phyloP scores from a whole-genome alignment of 1,140 invertebrate species.

The Drosophila santomea region DNA sequence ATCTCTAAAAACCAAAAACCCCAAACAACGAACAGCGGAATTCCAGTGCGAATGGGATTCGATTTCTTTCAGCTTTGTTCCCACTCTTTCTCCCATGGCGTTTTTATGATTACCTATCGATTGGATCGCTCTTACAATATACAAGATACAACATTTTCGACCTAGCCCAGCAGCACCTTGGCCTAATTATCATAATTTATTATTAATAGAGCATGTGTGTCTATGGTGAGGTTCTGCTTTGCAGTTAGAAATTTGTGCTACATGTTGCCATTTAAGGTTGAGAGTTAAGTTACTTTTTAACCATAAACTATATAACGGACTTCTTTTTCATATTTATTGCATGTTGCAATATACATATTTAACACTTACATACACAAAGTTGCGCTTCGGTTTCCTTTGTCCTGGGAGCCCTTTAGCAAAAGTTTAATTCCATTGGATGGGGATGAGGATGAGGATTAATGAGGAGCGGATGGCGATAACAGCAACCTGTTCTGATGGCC shows the following conservation, averaged over 20 bases:
- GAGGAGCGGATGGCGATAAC: not conserved
- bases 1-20: not conserved
- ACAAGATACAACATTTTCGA: not conserved
- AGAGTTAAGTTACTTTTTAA: no score
- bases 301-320: no score
- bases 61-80: conserved; percentile 23
- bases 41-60: conserved; percentile 18
- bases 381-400: not conserved
- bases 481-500: conserved; percentile 10
- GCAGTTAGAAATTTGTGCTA: no score
- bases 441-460: conserved; percentile 9
- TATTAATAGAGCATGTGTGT: not conserved
- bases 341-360: not conserved
- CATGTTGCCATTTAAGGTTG: no score
- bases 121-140: not conserved
- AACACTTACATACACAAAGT: not conserved
- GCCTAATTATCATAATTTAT: conserved; percentile 3
- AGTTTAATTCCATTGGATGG: not conserved
- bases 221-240: not conserved
- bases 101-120: conserved; percentile 3
- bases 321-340: no score
- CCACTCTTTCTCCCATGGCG: not conserved
- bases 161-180: conserved; percentile 3
- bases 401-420: not conserved
- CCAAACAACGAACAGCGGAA: conserved; percentile 4